A percentile compares a stretch with the other conserved stretches of the same genome.
Conservation (phyloP, 2,888 invertebrate genomes). For the Hydriomena furcata region DNA sequence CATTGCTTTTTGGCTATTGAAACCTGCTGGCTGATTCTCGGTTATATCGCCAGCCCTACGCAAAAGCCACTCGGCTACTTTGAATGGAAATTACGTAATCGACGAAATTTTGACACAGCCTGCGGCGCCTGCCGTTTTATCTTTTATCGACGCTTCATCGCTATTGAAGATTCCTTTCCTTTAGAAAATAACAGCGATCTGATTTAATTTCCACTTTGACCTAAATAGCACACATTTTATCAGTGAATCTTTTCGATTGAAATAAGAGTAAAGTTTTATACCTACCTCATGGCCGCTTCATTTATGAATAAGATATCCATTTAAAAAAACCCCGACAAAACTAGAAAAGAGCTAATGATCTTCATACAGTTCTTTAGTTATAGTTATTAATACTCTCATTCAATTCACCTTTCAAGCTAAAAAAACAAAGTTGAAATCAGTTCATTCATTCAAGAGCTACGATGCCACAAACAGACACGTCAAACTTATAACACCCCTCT, state of each 20-base stretch:
- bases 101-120: slow-evolving; percentile 59
- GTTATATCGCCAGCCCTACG: slow-evolving; percentile 44
- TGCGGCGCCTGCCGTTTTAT: slow-evolving; percentile 42
- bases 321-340: too few species aligned
- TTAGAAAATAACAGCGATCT: slow-evolving; percentile 42
- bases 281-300: background rate
- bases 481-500: too few species aligned
- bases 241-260: slow-evolving; percentile 19
- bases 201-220: slow-evolving; percentile 48
- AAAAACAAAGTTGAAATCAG: too few species aligned
- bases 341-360: too few species aligned
- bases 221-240: slow-evolving; percentile 25
- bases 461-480: too few species aligned
- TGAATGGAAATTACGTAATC: slow-evolving; percentile 70
- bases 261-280: slow-evolving; percentile 1
- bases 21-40: slow-evolving; percentile 17
- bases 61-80: slow-evolving; percentile 50
- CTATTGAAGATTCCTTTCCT: slow-evolving; percentile 45
- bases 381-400: too few species aligned
- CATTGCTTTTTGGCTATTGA: slow-evolving; percentile 46
- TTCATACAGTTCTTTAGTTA: too few species aligned
- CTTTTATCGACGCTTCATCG: slow-evolving; percentile 54
- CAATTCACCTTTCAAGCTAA: too few species aligned
- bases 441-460: too few species aligned
- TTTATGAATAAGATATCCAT: too few species aligned